Evolutionary conservation across 2,888 invertebrate species (phyloP).

Genomic region (Drosophila monieri): DNA sequence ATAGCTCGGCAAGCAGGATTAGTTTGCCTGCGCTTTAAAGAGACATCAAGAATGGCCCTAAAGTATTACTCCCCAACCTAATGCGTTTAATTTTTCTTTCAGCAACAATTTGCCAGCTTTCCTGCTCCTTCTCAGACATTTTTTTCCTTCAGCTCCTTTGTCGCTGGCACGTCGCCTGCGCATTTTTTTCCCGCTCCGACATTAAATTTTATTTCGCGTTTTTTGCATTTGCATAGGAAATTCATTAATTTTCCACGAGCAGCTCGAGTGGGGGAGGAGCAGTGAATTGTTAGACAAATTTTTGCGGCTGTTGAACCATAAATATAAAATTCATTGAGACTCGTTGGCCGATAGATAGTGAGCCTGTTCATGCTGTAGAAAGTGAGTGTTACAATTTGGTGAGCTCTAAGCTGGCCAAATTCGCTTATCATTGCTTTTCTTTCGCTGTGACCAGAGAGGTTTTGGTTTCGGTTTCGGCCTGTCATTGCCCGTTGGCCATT

Average conservation of each 20-base stretch:
- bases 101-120: slow-evolving; percentile 70
- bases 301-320: slow-evolving; percentile 66
- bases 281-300: slow-evolving; percentile 69
- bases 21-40: slow-evolving; percentile 51
- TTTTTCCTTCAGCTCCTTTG: slow-evolving; percentile 18
- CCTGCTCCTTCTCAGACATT: not conserved
- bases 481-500: slow-evolving; percentile 67
- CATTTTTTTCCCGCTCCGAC: slow-evolving; percentile 66
- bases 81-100: slow-evolving; percentile 76
- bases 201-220: slow-evolving; percentile 79
- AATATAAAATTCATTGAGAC: slow-evolving; percentile 62
- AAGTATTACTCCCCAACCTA: slow-evolving; percentile 27
- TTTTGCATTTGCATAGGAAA: slow-evolving; percentile 74
- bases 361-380: slow-evolving; percentile 39
- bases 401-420: slow-evolving; percentile 51
- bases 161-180: slow-evolving; percentile 66
- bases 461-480: slow-evolving; percentile 53
- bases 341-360: not conserved
- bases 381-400: slow-evolving; percentile 50
- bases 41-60: slow-evolving; percentile 21
- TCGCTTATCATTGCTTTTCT: slow-evolving; percentile 74
- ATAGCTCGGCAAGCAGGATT: slow-evolving; percentile 56
- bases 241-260: slow-evolving; percentile 73
- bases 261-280: not conserved
- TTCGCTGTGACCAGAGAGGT: slow-evolving; percentile 46